These are phyloP conservation scores for Bambusicola thoracicus DNA, from an alignment of 2,113 vertebrate genomes.

Conservation along the genomic window DNA sequence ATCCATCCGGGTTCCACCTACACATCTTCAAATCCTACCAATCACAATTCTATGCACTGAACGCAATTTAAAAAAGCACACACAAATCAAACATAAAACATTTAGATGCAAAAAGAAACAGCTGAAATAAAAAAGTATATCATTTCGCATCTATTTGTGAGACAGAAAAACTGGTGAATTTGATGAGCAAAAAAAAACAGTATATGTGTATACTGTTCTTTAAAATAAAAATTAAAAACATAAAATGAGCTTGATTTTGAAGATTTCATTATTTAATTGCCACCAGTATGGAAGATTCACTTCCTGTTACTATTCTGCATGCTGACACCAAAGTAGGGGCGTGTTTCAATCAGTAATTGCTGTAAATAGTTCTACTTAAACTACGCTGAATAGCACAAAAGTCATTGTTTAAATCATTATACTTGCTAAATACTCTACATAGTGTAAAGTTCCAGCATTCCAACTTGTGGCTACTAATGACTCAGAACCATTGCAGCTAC, in stretches of 20 bases:
- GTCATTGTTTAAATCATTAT: neutral
- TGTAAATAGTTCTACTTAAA: neutral
- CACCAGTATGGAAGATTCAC: neutral
- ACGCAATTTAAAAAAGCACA: neutral
- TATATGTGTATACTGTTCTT: neutral
- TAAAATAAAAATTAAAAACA: neutral
- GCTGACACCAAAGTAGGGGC: neutral
- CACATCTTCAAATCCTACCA: neutral
- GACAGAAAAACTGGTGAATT: neutral
- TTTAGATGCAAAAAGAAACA: neutral
- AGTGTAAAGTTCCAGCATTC: neutral
- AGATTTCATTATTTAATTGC: neutral
- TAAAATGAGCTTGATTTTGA: neutral
- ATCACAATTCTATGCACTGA: neutral
- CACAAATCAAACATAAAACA: neutral
- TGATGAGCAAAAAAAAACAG: neutral
- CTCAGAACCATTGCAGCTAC: neutral
- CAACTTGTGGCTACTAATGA: constrained; percentile 3
- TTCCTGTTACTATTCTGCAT: neutral
- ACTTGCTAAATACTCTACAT: constrained; percentile 8
- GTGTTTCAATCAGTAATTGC: neutral
- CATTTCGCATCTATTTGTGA: neutral
- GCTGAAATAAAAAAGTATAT: neutral
- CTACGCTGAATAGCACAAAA: neutral
- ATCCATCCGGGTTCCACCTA: neutral